Evolutionary conservation across 2,888 invertebrate species (phyloP), one percentile per base, ranked within the genome.

Genomic region (Amphipyra tragopoginis): DNA sequence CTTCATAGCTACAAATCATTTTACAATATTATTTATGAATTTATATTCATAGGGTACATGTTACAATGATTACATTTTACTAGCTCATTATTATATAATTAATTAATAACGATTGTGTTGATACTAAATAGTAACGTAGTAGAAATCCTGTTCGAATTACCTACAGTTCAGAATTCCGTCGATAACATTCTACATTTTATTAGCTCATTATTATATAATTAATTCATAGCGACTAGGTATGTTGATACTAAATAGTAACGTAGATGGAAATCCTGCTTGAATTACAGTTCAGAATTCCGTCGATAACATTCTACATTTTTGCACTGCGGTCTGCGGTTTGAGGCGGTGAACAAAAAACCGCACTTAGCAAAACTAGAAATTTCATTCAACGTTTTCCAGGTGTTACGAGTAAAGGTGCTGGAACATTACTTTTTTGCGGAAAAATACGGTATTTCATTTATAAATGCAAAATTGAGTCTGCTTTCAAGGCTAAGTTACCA

Each of bases 131-230:
- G 3, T 29, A 29, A 29, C 5, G 3, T 29, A 5, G 5, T 36
- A 11, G 0, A 44, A 44, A 44, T 44, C 26, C 7, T 7, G 21
- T 21, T 21, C 3, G 21, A 21, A 1, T n/a, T 44, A n/a, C n/a
- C n/a, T n/a, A 1, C 26, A 4, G 4, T 2, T 14, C 3, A 8
- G 61, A 67, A 44, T 59, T 58, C 48, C 52, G 66, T 65, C 50
- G 57, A 69, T 33, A 50, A 36, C 56, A 50, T 44, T 51, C 40
- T n/a, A n/a, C n/a, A n/a, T n/a, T n/a, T n/a, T n/a, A n/a, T n/a
- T n/a, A n/a, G n/a, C n/a, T n/a, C n/a, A n/a, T n/a, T n/a, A n/a
- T n/a, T n/a, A n/a, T n/a, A n/a, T n/a, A n/a, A n/a, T n/a, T n/a
- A n/a, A n/a, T n/a, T n/a, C n/a, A n/a, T n/a, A n/a, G n/a, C n/a